Base-by-base conservation (phyloP, 92 coral and sea anemone species). In the Bergia puertoricense region DNA sequence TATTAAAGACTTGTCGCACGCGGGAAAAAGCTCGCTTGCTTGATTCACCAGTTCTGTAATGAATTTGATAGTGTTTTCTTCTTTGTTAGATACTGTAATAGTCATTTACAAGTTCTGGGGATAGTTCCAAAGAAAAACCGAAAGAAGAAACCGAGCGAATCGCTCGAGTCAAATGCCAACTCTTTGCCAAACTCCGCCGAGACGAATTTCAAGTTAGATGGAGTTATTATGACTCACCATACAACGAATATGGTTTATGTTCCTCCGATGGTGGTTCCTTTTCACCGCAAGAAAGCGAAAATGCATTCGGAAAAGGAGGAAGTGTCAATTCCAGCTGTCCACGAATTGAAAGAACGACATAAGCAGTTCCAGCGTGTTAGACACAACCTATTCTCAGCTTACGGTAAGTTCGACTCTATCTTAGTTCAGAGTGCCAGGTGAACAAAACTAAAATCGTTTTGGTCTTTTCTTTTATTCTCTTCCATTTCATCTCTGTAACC, bases 21-120 rank as follows among this genome's bases (percentile, higher is more conserved):
- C 87, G 79, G 80, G 66, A 84, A 69, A 30, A 84, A 45, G 79
- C 37, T 80, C 22, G 45, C 73, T 80, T 88, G n/a, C 39, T 76
- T 43, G 50, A 48, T 23, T 59, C 42, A 4, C 37, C 45, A 71
- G 73, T 48, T 90, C 85, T 86, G 77, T 77, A 45, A 82, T 80
- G 82, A 72, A n/a, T 76, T 78, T 43, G 69, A 42, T 30, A 62
- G 37, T 51, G 74, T 77, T 85, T 74, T 16, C 45, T 81, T 65
- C 88, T 80, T 89, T 85, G 90, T 48, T 86, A 97, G 99, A 94
- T 97, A 97, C 90, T 97, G 99, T 85, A 97, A 97, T 89, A 97
- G 99, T 85, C 99, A 97, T 95, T 88, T 97, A 46, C 99, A 97
- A 97, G 99, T 97, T 54, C 88, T 97, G 79, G 99, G 99, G 50